Evolutionary conservation across 2,113 vertebrate genomes (phyloP).

Genomic region (Istiophorus platypterus): DNA sequence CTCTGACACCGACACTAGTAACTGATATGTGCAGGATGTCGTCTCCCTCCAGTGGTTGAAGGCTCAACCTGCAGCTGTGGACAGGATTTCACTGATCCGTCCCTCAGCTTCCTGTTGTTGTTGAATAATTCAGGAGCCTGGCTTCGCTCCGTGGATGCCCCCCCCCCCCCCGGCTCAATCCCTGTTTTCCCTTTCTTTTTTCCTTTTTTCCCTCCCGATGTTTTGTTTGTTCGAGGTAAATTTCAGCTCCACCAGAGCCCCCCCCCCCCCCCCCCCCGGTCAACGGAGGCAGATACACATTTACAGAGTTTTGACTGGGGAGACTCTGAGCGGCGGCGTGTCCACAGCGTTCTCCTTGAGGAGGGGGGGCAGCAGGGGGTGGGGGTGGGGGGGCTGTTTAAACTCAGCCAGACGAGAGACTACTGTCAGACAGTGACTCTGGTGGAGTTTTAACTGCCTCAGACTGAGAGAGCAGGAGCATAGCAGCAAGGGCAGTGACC

Average conservation of each 20-base stretch:
- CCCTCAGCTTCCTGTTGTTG: background rate
- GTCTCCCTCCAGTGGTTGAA: constrained; percentile 49
- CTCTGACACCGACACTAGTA: too few relatives aligned
- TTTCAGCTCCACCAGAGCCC: background rate
- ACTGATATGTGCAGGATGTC: background rate
- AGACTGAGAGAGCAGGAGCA: background rate
- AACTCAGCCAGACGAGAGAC: background rate
- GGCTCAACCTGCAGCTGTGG: background rate
- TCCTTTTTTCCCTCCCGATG: too few relatives aligned
- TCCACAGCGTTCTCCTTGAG: fast-evolving
- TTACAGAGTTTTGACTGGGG: constrained; percentile 7
- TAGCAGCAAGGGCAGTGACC: too few relatives aligned
- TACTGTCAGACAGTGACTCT: background rate
- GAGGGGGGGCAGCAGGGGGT: background rate
- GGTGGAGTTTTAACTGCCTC: background rate
- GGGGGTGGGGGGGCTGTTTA: too few relatives aligned
- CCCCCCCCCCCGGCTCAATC: too few relatives aligned
- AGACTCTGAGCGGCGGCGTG: background rate
- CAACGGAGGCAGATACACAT: background rate
- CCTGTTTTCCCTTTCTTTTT: too few relatives aligned
- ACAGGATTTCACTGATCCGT: background rate
- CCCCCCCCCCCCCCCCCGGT: background rate
- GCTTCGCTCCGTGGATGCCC: constrained; percentile 28
- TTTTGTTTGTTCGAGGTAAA: constrained; percentile 10
- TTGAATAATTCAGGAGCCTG: constrained; percentile 61